Percentiles rank a stretch among this genome's conserved stretches.
These are phyloP conservation scores for Manduca sexta DNA, from an alignment of 1,140 invertebrate species.

Conservation along the genomic window DNA sequence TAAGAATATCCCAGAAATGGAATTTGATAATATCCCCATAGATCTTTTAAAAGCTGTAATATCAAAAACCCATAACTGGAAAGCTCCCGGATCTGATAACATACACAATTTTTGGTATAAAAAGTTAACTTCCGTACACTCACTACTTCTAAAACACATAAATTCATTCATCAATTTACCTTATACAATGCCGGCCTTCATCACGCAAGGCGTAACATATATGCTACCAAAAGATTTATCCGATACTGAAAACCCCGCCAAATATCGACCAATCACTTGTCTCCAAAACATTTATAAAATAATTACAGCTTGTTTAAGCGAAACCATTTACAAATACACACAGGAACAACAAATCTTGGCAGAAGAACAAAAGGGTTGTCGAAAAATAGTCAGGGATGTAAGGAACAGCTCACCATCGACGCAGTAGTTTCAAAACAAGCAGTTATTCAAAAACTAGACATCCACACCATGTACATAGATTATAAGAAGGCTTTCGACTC, in stretches of 20 bases:
- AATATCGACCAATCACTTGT: slow-evolving; percentile 17
- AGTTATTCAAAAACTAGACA: slow-evolving; percentile 5
- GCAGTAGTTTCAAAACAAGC: slow-evolving; percentile 8
- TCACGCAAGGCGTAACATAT: too few species aligned
- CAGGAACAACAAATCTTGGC: slow-evolving; percentile 2
- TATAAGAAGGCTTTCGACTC: slow-evolving; percentile 19
- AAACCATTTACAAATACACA: background rate
- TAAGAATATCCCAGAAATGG: too few species aligned
- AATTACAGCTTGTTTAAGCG: slow-evolving; percentile 7
- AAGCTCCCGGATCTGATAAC: too few species aligned
- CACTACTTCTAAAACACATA: too few species aligned
- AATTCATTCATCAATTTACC: too few species aligned
- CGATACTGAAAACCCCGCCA: background rate
- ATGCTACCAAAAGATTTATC: too few species aligned
- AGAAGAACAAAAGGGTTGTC: slow-evolving; percentile 16
- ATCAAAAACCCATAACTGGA: too few species aligned
- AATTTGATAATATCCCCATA: too few species aligned
- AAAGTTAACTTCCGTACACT: too few species aligned
- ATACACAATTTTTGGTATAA: too few species aligned
- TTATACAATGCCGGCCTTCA: too few species aligned
- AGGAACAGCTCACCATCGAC: slow-evolving; percentile 13
- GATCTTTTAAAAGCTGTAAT: too few species aligned
- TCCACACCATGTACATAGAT: slow-evolving; percentile 15
- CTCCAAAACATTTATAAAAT: slow-evolving; percentile 18
- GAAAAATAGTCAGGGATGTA: slow-evolving; percentile 9